Evolutionary conservation across 2,888 invertebrate species (phyloP).

Genomic region (Euplagia quadripunctaria): DNA sequence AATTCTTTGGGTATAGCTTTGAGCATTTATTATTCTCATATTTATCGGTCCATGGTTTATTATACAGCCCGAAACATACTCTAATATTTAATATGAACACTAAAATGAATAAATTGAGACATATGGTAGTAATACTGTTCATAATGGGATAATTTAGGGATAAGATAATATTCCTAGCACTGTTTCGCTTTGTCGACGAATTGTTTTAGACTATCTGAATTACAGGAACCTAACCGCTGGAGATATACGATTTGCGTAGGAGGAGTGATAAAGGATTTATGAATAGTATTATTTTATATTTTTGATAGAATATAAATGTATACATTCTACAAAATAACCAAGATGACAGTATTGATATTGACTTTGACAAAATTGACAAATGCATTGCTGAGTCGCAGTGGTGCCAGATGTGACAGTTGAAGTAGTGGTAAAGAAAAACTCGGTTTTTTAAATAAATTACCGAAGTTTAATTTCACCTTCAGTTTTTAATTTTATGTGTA

Average conservation of each 20-base stretch:
- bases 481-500: too few relatives aligned
- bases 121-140: conserved; percentile 50
- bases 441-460: too few relatives aligned
- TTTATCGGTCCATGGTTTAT: conserved; percentile 81
- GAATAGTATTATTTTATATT: conserved; percentile 24
- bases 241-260: conserved; percentile 66
- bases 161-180: conserved; percentile 31
- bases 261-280: conserved; percentile 59
- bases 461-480: too few relatives aligned
- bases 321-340: conserved; percentile 2
- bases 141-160: conserved; percentile 32
- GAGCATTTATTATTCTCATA: conserved; percentile 86
- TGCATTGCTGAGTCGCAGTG: background rate
- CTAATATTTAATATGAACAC: conserved; percentile 65
- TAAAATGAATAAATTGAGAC: conserved; percentile 60
- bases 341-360: conserved; percentile 3
- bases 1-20: conserved; percentile 85
- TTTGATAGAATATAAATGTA: conserved; percentile 4
- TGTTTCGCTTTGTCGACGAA: conserved; percentile 26
- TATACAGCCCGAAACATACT: conserved; percentile 72
- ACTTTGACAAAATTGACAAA: conserved; percentile 8
- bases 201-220: conserved; percentile 48
- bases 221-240: conserved; percentile 61
- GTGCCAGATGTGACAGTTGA: too few relatives aligned
- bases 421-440: too few relatives aligned